Evolutionary conservation across 2,113 vertebrate species (phyloP), one percentile per base, ranked within the genome.

Genomic region (Bambusicola thoracicus): DNA sequence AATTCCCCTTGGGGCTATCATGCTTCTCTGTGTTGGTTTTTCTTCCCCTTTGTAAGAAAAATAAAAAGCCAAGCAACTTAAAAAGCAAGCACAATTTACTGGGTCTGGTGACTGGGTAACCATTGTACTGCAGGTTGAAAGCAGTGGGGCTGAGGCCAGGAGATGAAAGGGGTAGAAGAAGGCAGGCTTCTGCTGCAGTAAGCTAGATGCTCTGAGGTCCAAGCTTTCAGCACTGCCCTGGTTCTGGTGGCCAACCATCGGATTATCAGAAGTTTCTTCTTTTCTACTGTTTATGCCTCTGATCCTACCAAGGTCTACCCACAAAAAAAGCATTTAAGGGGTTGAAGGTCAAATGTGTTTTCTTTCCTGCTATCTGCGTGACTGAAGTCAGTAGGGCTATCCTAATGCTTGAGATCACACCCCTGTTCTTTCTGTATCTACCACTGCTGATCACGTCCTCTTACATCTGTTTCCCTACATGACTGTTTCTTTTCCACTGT

Each of bases 91-190:
- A 66, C 79, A 91, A 81, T 85, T 93, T 91, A 90, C 76, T 81
- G 62, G 5, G 63, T 87, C 89, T 94, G 84, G 81, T 56, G 76
- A 75, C 68, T 90, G 90, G 43, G 2, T 79, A 90, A 38, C 73
- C 85, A 25, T 93, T 95, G 83, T 73, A 91, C 55, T 93, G 58
- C 20, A 92, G 73, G 87, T 78, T 92, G 65, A 82, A 51, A 88
- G 80, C 36, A 48, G 81, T 85, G 91, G 46, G 68, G 82, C 43
- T 94, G 68, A 69, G 95, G 80, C 82, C 66, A 85, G 85, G 61
- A 97, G 92, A 95, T 92, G 94, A 96, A 97, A 95, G 90, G 49
- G 86, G 83, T 32, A 18, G 24, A 94, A 81, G 62, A 93, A 65
- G 40, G 88, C 82, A 96, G 44, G 29, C 59, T 93, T 90, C 81